Evolutionary conservation across 2,888 invertebrate species (phyloP), one percentile per base, ranked within the genome.

Genomic region (Iphiclides podalirius): DNA sequence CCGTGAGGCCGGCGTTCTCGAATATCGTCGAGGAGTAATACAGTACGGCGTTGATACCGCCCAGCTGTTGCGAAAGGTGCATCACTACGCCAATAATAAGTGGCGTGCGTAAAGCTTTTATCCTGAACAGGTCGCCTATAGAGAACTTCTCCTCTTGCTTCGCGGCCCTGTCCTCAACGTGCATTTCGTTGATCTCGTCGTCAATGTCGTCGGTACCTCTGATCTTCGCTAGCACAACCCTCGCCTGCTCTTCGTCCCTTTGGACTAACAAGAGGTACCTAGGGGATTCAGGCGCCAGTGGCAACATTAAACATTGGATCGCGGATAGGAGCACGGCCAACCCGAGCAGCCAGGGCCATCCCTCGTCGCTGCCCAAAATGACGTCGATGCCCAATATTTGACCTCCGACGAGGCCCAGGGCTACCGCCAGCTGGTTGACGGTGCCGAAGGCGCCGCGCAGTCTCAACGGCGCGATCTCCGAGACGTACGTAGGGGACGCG

Each of bases 21-120:
- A 94, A 94, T 58, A 94, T 89, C 13, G 81, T 89, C 26, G 92
- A 90, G 4, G 94, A 94, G 72, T 93, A 94, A 74, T 94, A 94
- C 58, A 94, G 90, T 38, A 94, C 93, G 72, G 87, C 89, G 53
- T 89, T 90, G 31, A 90, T 89, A 8, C 89, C 89, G 31, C 89
- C 88, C 53, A 83, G 64, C 52, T 90, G 89, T 62, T 90, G 89
- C 1, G 89, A 89, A 15, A 89, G 62, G 58, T 89, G 89, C 89
- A 89, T 88, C 23, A 90, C 89, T 4, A 89, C 60, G 14, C 89
- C 89, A 45, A 90, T 88, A 1, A 89, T 59, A 2, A 90, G 71
- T 4, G 89, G 89, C 13, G 74, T 75, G 8, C 88, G 74, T 23
- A 90, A 57, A 31, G 79, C 60, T 8, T 55, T 60, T 15, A 79